Evolutionary conservation across 2,888 invertebrate species (phyloP).

Genomic region (Blera fallax): DNA sequence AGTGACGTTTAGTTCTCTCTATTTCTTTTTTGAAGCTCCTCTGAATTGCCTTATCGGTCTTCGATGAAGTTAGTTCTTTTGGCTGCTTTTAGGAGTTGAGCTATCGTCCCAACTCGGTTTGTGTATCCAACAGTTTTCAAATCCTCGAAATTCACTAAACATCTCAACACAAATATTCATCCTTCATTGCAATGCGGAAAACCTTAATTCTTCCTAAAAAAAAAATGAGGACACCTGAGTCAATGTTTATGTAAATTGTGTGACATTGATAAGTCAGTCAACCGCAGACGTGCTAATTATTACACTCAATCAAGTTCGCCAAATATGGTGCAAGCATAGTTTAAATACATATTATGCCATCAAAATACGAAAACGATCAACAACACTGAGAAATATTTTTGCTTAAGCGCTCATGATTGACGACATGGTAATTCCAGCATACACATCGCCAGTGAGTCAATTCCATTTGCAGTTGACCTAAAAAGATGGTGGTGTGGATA

Average conservation of each 20-base stretch:
- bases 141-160: neutral
- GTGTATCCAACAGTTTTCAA: no score
- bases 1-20: no score
- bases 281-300: conserved; percentile 13
- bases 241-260: conserved; percentile 29
- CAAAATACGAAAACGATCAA: conserved; percentile 11
- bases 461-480: conserved; percentile 5
- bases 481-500: neutral
- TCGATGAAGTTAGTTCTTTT: no score
- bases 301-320: conserved; percentile 16
- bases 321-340: conserved; percentile 11
- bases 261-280: conserved; percentile 26
- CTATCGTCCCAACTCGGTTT: no score
- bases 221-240: conserved; percentile 12
- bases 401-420: neutral
- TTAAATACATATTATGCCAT: neutral
- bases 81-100: no score
- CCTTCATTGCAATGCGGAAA: neutral
- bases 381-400: neutral
- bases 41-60: no score
- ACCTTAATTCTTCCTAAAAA: neutral
- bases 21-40: no score
- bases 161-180: neutral
- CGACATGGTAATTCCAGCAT: conserved; percentile 8
- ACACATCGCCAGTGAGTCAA: neutral